Evolutionary conservation across 2,797 vertebrate genomes (phyloP), one percentile per base, ranked within the genome.

Genomic region (Leptodactylus fallax): DNA sequence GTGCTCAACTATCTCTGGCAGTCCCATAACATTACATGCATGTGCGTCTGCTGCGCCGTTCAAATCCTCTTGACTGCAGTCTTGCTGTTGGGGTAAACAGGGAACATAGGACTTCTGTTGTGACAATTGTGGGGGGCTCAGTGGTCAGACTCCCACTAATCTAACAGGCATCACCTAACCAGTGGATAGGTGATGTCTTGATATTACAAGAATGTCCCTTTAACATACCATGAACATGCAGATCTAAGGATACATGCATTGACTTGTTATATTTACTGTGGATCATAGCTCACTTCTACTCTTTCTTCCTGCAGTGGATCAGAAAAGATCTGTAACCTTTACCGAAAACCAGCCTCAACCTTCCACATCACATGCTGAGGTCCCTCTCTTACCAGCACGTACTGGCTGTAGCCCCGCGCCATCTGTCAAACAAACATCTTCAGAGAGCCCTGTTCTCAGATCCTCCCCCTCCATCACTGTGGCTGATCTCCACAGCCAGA

Each of bases 241-340:
- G 23, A 36, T 45, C 16, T 21, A 27, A 36, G 27, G 36, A 3
- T 45, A 80, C 12, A 63, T 81, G 56, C 27, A 45, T 79, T 56
- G 17, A 36, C 19, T 45, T 19, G 77, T 60, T 45, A 47, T 81
- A 81, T 47, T 51, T 61, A 65, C 11, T 23, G 7, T 58, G 27
- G 16, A 14, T 76, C 21, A 23, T 67, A n/a, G 45, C 23, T 60
- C 10, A 10, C 36, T 81, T 82, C 36, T 84, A 47, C n/a, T 83
- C n/a, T 71, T 53, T 79, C 45, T 90, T 25, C 78, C 56, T 82
- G 17, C 96, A 77, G 96, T 8, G 0, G 98, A 99, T 93, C 98
- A 99, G 92, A 99, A 99, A 94, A 96, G 98, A 88, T 98, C 96
- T 0, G 98, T 99, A 89, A 99, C 98, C 63, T 99, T 99, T 91